Base-by-base conservation (phyloP, 2,888 invertebrate genomes). In the Drosophila colorata region DNA sequence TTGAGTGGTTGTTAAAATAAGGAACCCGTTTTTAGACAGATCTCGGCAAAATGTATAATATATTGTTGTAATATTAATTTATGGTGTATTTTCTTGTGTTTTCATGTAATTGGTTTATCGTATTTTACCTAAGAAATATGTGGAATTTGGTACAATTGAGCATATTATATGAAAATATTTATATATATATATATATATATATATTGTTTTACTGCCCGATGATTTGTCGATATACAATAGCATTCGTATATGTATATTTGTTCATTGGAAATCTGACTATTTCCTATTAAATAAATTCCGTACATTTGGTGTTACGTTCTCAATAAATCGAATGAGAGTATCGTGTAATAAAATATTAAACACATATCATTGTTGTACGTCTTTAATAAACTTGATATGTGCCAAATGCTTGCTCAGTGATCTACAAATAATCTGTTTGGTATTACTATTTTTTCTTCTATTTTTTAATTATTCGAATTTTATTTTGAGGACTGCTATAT, bases 351-450 rank as follows among this genome's bases (percentile, higher is more conserved):
- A 43, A 23, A 48, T 51, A 47, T 31, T 53, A 63, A 35, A 63
- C 38, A 74, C 58, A 69, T 57, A 71, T 71, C 53, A 33, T 28
- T 52, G 59, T 56, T 66, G 59, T 66, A 65, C 48, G 23, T 57
- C 28, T 35, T 33, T 35, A 49, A 35, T 53, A 33, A 33, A 5
- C 31, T 41, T 71, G 70, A 71, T 71, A 77, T 74, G 77, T 77
- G 77, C 28, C 77, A 76, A 70, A 57, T 66, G 74, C 72, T 53
- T 66, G 60, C 52, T 55, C 52, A 40, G 55, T 48, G 55, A 33
- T 31, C 57, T 25, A 55, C 49, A 41, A 37, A 23, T 23, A 47
- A 16, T 31, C 18, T 43, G 18, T 37, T 41, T 37, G 14, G 14
- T 25, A 20, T 31, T 44, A 37, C n/a, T 37, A n/a, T 16, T 18